Percentiles rank a stretch among this genome's conserved stretches.
These are phyloP conservation scores for Zhuqinia jingwanae DNA, from an alignment of 2,888 invertebrate genomes.

Conservation along the genomic window DNA sequence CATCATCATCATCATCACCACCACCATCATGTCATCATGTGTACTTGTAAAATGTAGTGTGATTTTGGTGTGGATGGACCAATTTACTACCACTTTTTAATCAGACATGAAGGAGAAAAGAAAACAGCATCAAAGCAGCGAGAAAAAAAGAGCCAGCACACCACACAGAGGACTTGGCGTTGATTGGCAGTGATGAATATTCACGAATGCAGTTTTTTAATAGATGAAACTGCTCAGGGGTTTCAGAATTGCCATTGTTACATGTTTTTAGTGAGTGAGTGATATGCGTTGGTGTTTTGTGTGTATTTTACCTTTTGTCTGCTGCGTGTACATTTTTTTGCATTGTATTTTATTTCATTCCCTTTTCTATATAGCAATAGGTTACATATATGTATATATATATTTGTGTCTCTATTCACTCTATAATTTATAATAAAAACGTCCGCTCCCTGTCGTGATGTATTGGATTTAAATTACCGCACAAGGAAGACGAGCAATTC, in stretches of 20 bases:
- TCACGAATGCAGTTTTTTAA: slow-evolving; percentile 49
- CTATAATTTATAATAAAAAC: slow-evolving; percentile 29
- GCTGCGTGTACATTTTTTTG: not conserved
- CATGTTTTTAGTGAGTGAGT: not conserved
- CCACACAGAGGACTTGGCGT: slow-evolving; percentile 18
- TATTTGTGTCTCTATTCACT: slow-evolving; percentile 36
- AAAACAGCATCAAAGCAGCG: slow-evolving; percentile 11
- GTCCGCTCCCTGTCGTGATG: slow-evolving; percentile 63
- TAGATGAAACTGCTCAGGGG: slow-evolving; percentile 34
- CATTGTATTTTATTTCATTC: not conserved
- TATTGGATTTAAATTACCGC: slow-evolving; percentile 64
- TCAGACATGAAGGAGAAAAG: not conserved
- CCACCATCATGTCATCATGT: too few species aligned
- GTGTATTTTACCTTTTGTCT: slow-evolving; percentile 11
- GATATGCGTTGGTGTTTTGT: slow-evolving; percentile 10
- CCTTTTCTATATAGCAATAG: too few species aligned
- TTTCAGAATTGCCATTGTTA: slow-evolving; percentile 20
- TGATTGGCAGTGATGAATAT: slow-evolving; percentile 68
- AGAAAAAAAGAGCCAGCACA: not conserved
- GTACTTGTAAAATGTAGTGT: too few species aligned
- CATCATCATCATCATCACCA: too few species aligned
- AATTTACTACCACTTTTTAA: slow-evolving; percentile 35
- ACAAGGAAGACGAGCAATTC: slow-evolving; percentile 58
- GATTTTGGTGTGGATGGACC: slow-evolving; percentile 16
- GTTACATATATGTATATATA: not conserved